Percentiles rank a stretch among this genome's conserved stretches.
Evolutionary conservation across 2,113 vertebrate species (phyloP).

Genomic region (Psammodynastes pulverulentus): DNA sequence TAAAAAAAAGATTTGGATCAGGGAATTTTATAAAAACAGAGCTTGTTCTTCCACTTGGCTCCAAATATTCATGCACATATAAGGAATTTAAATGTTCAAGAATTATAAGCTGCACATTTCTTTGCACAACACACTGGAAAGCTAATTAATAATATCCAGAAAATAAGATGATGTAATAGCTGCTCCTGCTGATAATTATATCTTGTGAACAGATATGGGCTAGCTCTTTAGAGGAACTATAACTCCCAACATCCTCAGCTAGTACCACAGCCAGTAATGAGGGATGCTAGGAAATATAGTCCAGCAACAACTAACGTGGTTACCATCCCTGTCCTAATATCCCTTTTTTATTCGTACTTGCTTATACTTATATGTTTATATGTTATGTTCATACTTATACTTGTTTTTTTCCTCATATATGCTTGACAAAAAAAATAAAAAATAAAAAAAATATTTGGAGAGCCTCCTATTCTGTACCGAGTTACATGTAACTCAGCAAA

Average conservation of each 20-base stretch:
- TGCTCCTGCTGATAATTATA: not conserved
- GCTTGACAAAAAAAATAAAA: too few species aligned
- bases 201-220: not conserved
- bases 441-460: too few species aligned
- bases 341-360: too few species aligned
- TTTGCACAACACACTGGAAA: not conserved
- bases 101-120: not conserved
- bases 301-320: too few species aligned
- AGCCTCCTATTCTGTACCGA: not conserved
- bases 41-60: constrained; percentile 23
- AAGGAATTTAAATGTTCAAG: not conserved
- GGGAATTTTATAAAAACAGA: not conserved
- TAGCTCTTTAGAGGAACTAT: not conserved
- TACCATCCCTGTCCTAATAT: too few species aligned
- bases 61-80: not conserved
- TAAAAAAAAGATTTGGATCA: not conserved
- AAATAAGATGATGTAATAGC: not conserved
- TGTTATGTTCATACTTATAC: too few species aligned
- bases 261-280: not conserved
- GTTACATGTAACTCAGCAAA: not conserved
- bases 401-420: too few species aligned
- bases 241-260: not conserved
- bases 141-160: not conserved
- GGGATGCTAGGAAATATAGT: not conserved
- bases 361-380: too few species aligned